These are phyloP conservation scores for Polyommatus iphigenia DNA, from an alignment of 2,888 invertebrate genomes.

Conservation along the genomic window DNA sequence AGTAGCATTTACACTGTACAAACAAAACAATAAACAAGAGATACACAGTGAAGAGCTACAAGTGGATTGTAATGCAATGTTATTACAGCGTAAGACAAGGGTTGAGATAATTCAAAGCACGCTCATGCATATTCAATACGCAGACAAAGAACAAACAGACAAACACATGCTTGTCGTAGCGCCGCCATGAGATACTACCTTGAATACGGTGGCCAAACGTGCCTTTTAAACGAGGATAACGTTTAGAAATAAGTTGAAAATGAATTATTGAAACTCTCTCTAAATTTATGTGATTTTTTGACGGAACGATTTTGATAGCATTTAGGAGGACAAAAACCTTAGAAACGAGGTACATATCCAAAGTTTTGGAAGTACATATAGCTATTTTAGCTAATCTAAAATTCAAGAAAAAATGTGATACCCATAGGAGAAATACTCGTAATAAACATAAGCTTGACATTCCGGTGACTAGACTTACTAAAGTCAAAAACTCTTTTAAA, in stretches of 20 bases:
- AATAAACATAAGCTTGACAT: too few relatives aligned
- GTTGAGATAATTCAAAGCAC: slow-evolving; percentile 51
- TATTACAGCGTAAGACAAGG: slow-evolving; percentile 48
- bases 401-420: too few relatives aligned
- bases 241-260: not conserved
- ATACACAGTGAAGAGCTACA: slow-evolving; percentile 29
- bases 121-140: slow-evolving; percentile 69
- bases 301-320: too few relatives aligned
- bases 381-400: too few relatives aligned
- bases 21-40: slow-evolving; percentile 8
- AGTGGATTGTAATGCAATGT: slow-evolving; percentile 50
- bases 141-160: slow-evolving; percentile 59
- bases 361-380: too few relatives aligned
- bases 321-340: too few relatives aligned
- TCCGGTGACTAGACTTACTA: too few relatives aligned
- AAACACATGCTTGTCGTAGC: slow-evolving; percentile 48
- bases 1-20: slow-evolving; percentile 1
- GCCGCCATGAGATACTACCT: slow-evolving; percentile 43
- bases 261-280: too few relatives aligned
- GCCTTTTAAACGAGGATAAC: not conserved
- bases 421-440: too few relatives aligned
- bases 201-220: slow-evolving; percentile 44
- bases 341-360: too few relatives aligned
- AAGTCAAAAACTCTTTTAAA: too few relatives aligned
- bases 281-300: too few relatives aligned